Percentiles rank a stretch among this genome's conserved stretches.
Evolutionary conservation across 1,140 invertebrate genomes (phyloP).

Genomic region (Drosophila tristis): DNA sequence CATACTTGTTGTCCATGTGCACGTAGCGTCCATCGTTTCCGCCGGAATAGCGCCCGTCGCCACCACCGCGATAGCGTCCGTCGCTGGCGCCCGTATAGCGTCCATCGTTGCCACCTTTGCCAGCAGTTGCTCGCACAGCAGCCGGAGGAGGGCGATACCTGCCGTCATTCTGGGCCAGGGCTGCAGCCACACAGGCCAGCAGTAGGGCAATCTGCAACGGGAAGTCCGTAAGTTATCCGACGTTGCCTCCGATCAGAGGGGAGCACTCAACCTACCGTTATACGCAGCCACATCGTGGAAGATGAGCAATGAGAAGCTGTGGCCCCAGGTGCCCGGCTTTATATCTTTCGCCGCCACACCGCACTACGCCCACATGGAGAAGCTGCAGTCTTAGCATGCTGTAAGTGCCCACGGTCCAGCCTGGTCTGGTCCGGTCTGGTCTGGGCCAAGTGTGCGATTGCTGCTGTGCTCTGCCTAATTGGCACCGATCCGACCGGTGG

Average conservation of each 20-base stretch:
- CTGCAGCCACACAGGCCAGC: slow-evolving; percentile 37
- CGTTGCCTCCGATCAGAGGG: not conserved
- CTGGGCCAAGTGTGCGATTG: slow-evolving; percentile 4
- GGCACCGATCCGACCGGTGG: slow-evolving; percentile 53
- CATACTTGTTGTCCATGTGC: slow-evolving; percentile 73
- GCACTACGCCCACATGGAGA: slow-evolving; percentile 46
- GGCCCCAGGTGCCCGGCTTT: slow-evolving; percentile 43
- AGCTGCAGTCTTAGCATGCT: too few species aligned
- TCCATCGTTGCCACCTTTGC: slow-evolving; percentile 49
- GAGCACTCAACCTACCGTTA: slow-evolving; percentile 54
- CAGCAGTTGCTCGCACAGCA: slow-evolving; percentile 10
- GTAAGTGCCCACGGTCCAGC: too few species aligned
- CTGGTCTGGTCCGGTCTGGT: not conserved
- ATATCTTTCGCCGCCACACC: slow-evolving; percentile 52
- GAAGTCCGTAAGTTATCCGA: not conserved
- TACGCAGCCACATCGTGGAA: slow-evolving; percentile 64
- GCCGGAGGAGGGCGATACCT: slow-evolving; percentile 69
- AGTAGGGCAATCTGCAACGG: slow-evolving; percentile 46
- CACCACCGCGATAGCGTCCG: slow-evolving; percentile 63
- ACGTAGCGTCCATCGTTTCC: slow-evolving; percentile 78
- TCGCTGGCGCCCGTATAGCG: slow-evolving; percentile 44
- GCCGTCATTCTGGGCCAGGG: slow-evolving; percentile 75
- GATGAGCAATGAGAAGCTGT: slow-evolving; percentile 54
- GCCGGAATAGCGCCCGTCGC: slow-evolving; percentile 69
- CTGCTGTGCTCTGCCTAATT: slow-evolving; percentile 28